Percentiles rank a stretch among this genome's conserved stretches.
Conservation (phyloP, 1,140 invertebrate genomes). For the Meloidogyne floridensis region DNA sequence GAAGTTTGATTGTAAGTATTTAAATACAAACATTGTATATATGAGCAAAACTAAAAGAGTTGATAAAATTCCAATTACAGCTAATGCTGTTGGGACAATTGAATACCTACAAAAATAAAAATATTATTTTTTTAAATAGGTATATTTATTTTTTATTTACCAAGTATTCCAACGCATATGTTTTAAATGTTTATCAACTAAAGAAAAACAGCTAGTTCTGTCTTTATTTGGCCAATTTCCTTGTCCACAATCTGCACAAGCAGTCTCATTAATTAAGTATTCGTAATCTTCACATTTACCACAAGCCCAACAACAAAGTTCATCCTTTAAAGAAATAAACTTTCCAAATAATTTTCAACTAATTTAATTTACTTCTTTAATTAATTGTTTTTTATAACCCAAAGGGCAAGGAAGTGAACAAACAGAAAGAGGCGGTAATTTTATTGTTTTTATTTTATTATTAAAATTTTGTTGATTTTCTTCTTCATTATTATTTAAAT, state of each 20-base stretch:
- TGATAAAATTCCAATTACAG: conserved; percentile 70
- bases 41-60: conserved; percentile 69
- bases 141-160: conserved; percentile 55
- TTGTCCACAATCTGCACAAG: conserved; percentile 72
- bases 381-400: conserved; percentile 63
- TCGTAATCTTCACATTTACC: conserved; percentile 72
- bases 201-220: conserved; percentile 64
- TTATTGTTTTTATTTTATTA: background rate
- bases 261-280: conserved; percentile 71
- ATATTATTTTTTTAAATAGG: background rate
- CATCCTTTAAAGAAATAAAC: conserved; percentile 50
- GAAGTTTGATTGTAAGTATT: background rate
- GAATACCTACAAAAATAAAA: conserved; percentile 54
- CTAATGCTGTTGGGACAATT: conserved; percentile 70
- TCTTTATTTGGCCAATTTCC: conserved; percentile 68
- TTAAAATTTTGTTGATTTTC: background rate
- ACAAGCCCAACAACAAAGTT: conserved; percentile 68
- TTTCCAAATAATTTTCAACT: background rate
- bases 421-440: conserved; percentile 70
- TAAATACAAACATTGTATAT: conserved; percentile 63
- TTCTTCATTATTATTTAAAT: conserved; percentile 8
- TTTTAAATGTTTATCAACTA: conserved; percentile 68
- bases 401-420: conserved; percentile 73
- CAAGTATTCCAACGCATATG: conserved; percentile 72
- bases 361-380: conserved; percentile 50